A percentile compares a stretch with the other conserved stretches of the same genome.
Conservation (phyloP, 2,113 vertebrate genomes). For the Antechinus flavipes region DNA sequence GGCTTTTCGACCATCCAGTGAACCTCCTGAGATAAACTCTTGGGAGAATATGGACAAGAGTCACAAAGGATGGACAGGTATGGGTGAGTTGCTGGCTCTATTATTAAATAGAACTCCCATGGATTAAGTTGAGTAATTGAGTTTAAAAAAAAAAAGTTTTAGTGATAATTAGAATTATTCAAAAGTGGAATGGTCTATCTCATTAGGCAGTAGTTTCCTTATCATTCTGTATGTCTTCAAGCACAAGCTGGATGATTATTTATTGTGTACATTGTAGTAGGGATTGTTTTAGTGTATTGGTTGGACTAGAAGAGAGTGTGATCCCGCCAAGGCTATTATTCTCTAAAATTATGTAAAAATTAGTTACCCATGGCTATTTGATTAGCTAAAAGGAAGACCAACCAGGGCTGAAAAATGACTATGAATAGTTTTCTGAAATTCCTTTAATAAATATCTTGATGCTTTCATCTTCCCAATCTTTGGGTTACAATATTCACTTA, state of each 20-base stretch:
- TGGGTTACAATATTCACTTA: background rate
- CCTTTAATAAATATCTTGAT: background rate
- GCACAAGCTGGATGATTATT: background rate
- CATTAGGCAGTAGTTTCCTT: background rate
- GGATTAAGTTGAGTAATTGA: background rate
- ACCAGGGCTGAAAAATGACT: background rate
- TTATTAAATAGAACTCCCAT: background rate
- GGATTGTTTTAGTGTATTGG: background rate
- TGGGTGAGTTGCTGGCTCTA: background rate
- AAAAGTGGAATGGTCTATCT: background rate
- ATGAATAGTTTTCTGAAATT: background rate
- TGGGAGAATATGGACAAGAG: background rate
- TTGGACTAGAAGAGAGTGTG: background rate
- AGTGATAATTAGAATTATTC: background rate
- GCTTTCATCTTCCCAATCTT: background rate
- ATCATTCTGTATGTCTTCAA: background rate
- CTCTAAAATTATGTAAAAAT: background rate
- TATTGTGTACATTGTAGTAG: background rate
- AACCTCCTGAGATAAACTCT: background rate
- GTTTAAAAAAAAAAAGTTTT: background rate
- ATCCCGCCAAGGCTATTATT: background rate
- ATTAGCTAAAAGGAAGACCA: background rate
- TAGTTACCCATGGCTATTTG: background rate
- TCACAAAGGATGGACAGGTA: background rate
- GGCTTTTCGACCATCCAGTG: background rate